These are phyloP conservation scores for Tadarida brasiliensis DNA, from an alignment of 2,797 vertebrate species.

Conservation along the genomic window DNA sequence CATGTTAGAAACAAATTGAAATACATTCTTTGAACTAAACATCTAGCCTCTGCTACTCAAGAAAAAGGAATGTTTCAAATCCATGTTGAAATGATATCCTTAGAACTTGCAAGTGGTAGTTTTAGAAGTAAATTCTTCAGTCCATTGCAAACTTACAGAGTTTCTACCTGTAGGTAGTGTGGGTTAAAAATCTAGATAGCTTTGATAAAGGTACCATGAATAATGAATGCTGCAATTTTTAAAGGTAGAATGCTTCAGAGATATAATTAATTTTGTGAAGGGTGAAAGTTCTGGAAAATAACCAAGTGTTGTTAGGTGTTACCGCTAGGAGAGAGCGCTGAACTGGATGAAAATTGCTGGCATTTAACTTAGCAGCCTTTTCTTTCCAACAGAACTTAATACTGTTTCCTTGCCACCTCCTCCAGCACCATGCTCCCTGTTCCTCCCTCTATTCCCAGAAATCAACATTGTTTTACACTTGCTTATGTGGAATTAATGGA, in stretches of 20 bases:
- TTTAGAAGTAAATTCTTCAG: conserved; percentile 31
- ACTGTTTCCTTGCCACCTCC: background rate
- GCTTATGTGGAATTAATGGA: background rate
- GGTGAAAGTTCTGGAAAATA: background rate
- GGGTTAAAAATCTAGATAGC: conserved; percentile 18
- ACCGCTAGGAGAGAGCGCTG: background rate
- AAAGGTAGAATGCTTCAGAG: conserved; percentile 17
- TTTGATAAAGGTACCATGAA: background rate
- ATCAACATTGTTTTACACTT: conserved; percentile 31
- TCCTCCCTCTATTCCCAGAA: background rate
- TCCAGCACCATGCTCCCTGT: background rate
- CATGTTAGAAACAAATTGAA: conserved; percentile 25
- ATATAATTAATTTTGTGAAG: background rate
- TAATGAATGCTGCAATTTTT: background rate
- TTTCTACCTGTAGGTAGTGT: background rate
- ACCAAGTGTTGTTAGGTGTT: conserved; percentile 50
- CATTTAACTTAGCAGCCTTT: background rate
- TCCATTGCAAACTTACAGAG: background rate
- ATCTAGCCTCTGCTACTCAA: background rate
- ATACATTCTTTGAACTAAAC: background rate
- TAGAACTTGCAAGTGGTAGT: background rate
- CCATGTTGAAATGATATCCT: background rate
- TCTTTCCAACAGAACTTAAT: conserved; percentile 32
- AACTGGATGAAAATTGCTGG: background rate
- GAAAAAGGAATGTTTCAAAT: conserved; percentile 1